A percentile compares a stretch with the other conserved stretches of the same genome.
Evolutionary conservation across 1,140 invertebrate genomes (phyloP).

Genomic region (Varroa destructor): DNA sequence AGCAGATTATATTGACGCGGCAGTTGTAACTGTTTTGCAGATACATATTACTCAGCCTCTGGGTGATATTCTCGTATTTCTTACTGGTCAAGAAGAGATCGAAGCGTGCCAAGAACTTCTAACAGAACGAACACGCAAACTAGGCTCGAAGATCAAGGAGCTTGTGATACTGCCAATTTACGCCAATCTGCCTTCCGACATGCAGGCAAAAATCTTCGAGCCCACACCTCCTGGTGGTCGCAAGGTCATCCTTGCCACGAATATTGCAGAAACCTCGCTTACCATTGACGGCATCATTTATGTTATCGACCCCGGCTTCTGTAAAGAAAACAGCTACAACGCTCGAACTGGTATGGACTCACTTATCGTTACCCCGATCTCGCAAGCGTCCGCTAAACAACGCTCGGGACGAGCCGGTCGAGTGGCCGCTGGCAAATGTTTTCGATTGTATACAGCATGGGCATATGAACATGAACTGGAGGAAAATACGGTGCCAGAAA

Average conservation of each 20-base stretch:
- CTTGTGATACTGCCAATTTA: slow-evolving; percentile 90
- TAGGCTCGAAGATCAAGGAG: slow-evolving; percentile 85
- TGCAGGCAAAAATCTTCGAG: slow-evolving; percentile 79
- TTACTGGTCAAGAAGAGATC: slow-evolving; percentile 89
- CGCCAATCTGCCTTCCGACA: slow-evolving; percentile 92
- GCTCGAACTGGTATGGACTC: slow-evolving; percentile 96
- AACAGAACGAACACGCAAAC: slow-evolving; percentile 67
- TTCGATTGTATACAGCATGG: slow-evolving; percentile 65
- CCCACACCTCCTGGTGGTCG: slow-evolving; percentile 78
- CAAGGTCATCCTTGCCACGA: slow-evolving; percentile 88
- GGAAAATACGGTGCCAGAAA: slow-evolving; percentile 94
- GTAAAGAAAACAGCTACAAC: slow-evolving; percentile 98
- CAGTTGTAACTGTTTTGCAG: slow-evolving; percentile 87
- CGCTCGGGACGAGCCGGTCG: slow-evolving; percentile 77
- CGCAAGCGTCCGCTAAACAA: slow-evolving; percentile 77
- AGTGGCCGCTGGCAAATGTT: slow-evolving; percentile 92
- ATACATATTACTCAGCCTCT: slow-evolving; percentile 86
- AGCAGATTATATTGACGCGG: slow-evolving; percentile 94
- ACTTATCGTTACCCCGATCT: slow-evolving; percentile 91
- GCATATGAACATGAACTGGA: slow-evolving; percentile 88
- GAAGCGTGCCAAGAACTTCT: slow-evolving; percentile 88
- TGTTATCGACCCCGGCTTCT: slow-evolving; percentile 98
- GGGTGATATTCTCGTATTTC: slow-evolving; percentile 90
- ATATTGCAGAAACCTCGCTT: slow-evolving; percentile 96
- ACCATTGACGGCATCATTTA: slow-evolving; percentile 99